phyloP scores from a whole-genome alignment of 2,113 vertebrate genomes.

The Butorides virescens region DNA sequence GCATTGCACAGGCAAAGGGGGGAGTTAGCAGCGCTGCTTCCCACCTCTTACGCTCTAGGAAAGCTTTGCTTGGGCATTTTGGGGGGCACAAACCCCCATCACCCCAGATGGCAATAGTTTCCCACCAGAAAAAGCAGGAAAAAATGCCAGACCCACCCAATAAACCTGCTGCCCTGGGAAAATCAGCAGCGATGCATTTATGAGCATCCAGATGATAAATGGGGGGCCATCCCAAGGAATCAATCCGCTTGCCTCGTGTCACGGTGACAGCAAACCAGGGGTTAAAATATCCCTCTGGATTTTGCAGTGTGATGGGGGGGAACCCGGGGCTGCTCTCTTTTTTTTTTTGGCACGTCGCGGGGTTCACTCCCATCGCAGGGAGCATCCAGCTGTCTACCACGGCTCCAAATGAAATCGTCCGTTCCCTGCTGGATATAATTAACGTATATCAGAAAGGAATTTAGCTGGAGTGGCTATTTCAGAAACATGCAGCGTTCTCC shows the following conservation, averaged over 20 bases:
- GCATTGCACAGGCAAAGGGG: background rate
- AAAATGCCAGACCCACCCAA: background rate
- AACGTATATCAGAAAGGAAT: constrained; percentile 51
- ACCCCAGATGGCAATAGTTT: background rate
- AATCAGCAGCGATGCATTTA: accelerated
- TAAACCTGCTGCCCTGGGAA: background rate
- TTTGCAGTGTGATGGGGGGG: background rate
- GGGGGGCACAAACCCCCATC: background rate
- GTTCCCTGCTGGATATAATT: constrained; percentile 45
- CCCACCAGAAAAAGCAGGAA: background rate
- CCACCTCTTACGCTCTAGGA: background rate
- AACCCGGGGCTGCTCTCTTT: background rate
- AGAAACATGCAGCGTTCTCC: background rate
- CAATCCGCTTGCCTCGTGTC: background rate
- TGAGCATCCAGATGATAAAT: background rate
- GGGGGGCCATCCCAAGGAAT: no score
- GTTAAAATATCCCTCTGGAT: background rate
- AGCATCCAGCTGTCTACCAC: background rate
- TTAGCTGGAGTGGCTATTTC: constrained; percentile 55
- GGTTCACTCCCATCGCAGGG: accelerated
- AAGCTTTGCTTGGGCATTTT: background rate
- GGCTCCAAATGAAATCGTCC: constrained; percentile 22
- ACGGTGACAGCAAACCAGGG: background rate
- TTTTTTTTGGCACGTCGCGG: accelerated
- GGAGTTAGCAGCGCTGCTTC: background rate